A percentile compares a stretch with the other conserved stretches of the same genome.
Evolutionary conservation across 2,113 vertebrate genomes (phyloP).

Genomic region (Nothocercus julius): DNA sequence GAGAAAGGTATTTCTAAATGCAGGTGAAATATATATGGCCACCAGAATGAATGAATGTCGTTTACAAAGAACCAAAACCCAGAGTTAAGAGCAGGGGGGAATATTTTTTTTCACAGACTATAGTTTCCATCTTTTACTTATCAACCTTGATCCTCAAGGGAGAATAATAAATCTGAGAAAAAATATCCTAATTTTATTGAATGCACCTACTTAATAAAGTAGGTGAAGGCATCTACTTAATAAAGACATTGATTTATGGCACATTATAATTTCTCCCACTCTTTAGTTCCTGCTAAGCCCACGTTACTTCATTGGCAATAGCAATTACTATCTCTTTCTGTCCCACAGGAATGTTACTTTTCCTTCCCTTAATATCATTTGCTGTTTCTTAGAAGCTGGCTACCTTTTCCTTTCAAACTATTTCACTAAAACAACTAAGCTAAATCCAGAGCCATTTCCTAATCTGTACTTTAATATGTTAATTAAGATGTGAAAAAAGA

Average conservation of each 20-base stretch:
- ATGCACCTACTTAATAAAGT: background rate
- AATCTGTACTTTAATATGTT: background rate
- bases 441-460: background rate
- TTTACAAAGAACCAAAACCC: background rate
- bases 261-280: background rate
- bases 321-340: background rate
- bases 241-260: background rate
- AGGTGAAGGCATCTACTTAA: background rate
- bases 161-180: background rate
- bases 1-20: background rate
- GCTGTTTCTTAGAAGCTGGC: background rate
- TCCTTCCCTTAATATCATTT: background rate
- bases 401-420: background rate
- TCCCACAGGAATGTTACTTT: background rate
- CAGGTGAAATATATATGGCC: background rate
- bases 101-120: background rate
- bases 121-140: slow-evolving; percentile 6
- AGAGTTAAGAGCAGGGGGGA: background rate
- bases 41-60: background rate
- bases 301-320: background rate
- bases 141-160: background rate
- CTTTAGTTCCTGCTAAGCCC: background rate
- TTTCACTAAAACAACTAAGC: background rate
- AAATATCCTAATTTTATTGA: background rate
- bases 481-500: background rate